phyloP scores from a whole-genome alignment of 2,888 invertebrate genomes.

The Neoscelio sp. region DNA sequence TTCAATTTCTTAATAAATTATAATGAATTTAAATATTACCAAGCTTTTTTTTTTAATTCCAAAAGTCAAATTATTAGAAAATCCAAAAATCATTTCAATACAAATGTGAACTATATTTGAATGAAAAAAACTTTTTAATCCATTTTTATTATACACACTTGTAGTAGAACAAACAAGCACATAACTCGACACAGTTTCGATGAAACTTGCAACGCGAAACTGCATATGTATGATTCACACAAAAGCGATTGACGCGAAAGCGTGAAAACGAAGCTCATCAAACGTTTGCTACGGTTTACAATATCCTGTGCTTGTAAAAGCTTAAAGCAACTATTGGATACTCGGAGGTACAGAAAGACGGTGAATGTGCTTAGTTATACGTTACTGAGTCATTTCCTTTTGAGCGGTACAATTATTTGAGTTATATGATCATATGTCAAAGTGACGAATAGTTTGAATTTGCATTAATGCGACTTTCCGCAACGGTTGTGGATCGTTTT shows the following conservation, averaged over 20 bases:
- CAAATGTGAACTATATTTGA: background rate
- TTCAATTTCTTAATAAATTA: too few relatives aligned
- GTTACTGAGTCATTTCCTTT: constrained; percentile 28
- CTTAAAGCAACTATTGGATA: constrained; percentile 37
- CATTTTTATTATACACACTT: background rate
- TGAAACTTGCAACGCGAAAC: constrained; percentile 35
- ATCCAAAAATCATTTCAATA: too few relatives aligned
- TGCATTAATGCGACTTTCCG: background rate
- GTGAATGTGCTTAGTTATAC: constrained; percentile 15
- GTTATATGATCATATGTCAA: constrained; percentile 26
- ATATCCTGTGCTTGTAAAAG: constrained; percentile 51
- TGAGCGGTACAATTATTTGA: constrained; percentile 17
- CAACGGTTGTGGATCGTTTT: too few relatives aligned
- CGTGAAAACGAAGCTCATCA: constrained; percentile 55
- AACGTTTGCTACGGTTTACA: constrained; percentile 51
- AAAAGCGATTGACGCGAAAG: constrained; percentile 38
- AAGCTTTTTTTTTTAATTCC: too few relatives aligned
- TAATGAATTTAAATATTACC: too few relatives aligned
- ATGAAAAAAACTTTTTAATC: background rate
- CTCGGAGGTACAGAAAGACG: constrained; percentile 1
- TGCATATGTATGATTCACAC: constrained; percentile 33
- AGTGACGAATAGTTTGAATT: constrained; percentile 16
- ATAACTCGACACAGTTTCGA: constrained; percentile 13
- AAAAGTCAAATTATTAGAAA: too few relatives aligned
- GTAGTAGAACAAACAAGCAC: constrained; percentile 16